Evolutionary conservation across 2,113 vertebrate genomes (phyloP).

Genomic region (Macrotus californicus): DNA sequence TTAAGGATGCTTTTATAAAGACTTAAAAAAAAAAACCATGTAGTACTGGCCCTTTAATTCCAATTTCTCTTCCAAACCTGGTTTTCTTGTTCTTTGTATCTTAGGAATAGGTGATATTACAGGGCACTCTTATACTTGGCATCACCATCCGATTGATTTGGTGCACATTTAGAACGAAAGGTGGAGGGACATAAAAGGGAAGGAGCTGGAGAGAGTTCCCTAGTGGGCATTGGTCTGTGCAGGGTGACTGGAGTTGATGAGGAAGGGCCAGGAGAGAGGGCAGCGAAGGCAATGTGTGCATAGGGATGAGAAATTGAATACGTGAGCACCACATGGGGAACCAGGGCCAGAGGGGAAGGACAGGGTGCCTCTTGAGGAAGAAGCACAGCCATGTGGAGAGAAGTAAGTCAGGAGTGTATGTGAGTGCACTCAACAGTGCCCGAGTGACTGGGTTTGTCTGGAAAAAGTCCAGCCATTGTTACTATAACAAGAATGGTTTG

Average conservation of each 20-base stretch:
- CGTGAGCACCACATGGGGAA: fast-evolving
- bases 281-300: background rate
- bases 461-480: too few relatives aligned
- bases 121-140: background rate
- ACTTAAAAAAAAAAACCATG: background rate
- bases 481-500: too few relatives aligned
- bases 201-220: background rate
- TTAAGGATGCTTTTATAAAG: background rate
- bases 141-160: background rate
- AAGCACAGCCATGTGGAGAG: background rate
- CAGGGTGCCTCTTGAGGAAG: background rate
- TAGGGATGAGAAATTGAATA: background rate
- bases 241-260: background rate
- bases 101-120: too few relatives aligned
- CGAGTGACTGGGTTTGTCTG: background rate
- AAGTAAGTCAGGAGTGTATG: too few relatives aligned
- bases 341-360: background rate
- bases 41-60: background rate
- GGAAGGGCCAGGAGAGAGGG: background rate
- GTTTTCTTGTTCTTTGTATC: background rate
- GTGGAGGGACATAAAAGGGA: background rate
- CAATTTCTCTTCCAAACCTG: background rate
- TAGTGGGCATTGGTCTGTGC: fast-evolving
- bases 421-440: fast-evolving
- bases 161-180: background rate